phyloP scores from a whole-genome alignment of 2,888 invertebrate species.

The Marronus borbonicus region DNA sequence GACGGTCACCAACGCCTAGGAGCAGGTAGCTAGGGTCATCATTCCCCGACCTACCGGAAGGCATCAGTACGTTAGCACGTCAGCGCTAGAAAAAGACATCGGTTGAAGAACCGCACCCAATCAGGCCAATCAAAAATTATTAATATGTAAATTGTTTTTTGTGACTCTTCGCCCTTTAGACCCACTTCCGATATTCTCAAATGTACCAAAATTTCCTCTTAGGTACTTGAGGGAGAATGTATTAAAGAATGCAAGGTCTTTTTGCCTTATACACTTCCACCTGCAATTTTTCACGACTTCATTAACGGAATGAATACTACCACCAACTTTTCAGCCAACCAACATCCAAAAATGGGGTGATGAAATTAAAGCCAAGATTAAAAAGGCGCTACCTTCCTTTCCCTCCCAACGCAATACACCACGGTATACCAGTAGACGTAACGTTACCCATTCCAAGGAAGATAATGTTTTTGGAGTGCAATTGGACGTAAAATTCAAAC shows the following conservation, averaged over 20 bases:
- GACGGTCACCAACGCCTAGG: no score
- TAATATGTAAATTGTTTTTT: no score
- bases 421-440: constrained; percentile 57
- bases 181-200: no score
- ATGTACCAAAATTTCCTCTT: no score
- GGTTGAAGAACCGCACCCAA: no score
- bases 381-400: constrained; percentile 62
- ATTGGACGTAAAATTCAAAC: constrained; percentile 68
- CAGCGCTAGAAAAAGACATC: no score
- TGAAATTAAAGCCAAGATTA: constrained; percentile 70
- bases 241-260: background rate
- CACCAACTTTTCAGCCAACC: constrained; percentile 62
- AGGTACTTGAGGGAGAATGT: no score
- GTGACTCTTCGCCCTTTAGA: no score
- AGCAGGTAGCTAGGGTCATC: no score
- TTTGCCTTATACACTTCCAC: background rate
- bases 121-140: no score
- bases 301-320: constrained; percentile 66
- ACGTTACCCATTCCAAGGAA: constrained; percentile 56
- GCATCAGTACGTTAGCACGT: no score
- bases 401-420: background rate
- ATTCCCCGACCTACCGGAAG: no score
- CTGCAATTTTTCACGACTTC: constrained; percentile 66
- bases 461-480: constrained; percentile 62
- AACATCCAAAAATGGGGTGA: constrained; percentile 69